Evolutionary conservation across 1,140 invertebrate species (phyloP).

Genomic region (Diplogasteroides magnus): DNA sequence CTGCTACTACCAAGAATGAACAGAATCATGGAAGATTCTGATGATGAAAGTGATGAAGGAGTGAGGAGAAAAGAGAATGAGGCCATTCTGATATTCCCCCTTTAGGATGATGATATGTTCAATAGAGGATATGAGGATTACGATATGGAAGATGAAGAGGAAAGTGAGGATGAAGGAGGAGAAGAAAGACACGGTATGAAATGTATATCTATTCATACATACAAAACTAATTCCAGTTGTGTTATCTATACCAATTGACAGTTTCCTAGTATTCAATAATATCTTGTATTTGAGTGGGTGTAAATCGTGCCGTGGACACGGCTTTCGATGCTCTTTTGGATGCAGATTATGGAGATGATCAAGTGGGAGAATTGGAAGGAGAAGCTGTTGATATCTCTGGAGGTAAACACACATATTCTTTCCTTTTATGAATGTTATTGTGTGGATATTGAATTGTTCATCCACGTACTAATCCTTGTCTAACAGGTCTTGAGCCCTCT

Average conservation of each 20-base stretch:
- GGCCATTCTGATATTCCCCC: too few species aligned
- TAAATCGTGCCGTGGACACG: conserved; percentile 76
- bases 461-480: too few species aligned
- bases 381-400: not conserved
- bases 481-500: conserved; percentile 18
- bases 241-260: too few species aligned
- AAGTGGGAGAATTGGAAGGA: conserved; percentile 68
- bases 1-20: not conserved
- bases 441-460: too few species aligned
- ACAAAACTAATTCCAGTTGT: too few species aligned
- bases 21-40: conserved; percentile 21
- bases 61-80: too few species aligned
- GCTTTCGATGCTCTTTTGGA: conserved; percentile 83
- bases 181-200: conserved; percentile 76
- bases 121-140: conserved; percentile 25
- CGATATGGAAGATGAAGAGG: conserved; percentile 53
- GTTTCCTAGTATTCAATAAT: conserved; percentile 78
- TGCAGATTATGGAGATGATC: conserved; percentile 74
- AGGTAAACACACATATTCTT: not conserved
- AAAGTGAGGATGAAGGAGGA: too few species aligned
- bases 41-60: conserved; percentile 31
- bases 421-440: not conserved
- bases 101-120: conserved; percentile 24
- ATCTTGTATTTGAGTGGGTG: conserved; percentile 79
- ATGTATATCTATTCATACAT: conserved; percentile 72